phyloP scores from a whole-genome alignment of 2,797 vertebrate genomes.

The Alcedo quadribrachys region DNA sequence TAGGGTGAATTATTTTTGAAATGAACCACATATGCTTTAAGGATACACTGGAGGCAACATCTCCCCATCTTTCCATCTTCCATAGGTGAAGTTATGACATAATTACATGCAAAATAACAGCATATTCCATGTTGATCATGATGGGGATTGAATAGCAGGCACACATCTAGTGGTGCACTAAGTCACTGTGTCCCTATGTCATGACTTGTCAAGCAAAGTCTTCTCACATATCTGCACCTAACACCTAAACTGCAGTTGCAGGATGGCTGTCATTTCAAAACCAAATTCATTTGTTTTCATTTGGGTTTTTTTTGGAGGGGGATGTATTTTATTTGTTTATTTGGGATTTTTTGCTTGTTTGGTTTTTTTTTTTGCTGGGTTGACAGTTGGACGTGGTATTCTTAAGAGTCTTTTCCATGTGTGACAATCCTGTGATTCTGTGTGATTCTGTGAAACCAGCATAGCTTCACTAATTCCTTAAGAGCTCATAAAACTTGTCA shows the following conservation, averaged over 20 bases:
- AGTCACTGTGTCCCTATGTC: too few species aligned
- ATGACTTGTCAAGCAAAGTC: neutral
- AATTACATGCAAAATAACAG: neutral
- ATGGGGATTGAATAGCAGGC: neutral
- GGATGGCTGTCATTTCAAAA: neutral
- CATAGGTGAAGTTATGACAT: neutral
- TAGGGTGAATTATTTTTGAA: neutral
- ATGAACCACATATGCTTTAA: neutral
- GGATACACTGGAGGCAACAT: neutral
- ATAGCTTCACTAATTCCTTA: neutral
- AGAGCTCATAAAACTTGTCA: neutral
- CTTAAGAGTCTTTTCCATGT: too few species aligned
- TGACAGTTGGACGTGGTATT: too few species aligned
- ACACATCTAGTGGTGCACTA: neutral
- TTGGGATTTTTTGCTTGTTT: too few species aligned
- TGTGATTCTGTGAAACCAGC: neutral
- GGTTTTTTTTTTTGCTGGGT: too few species aligned
- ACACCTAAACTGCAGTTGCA: neutral
- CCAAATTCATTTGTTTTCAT: too few species aligned
- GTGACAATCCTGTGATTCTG: too few species aligned
- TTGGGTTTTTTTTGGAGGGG: too few species aligned
- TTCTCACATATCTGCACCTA: neutral
- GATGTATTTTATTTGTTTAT: too few species aligned
- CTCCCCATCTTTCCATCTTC: neutral
- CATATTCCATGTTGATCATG: fast-evolving